Evolutionary conservation across 2,797 vertebrate genomes (phyloP).

Genomic region (Thalassophryne amazonica): DNA sequence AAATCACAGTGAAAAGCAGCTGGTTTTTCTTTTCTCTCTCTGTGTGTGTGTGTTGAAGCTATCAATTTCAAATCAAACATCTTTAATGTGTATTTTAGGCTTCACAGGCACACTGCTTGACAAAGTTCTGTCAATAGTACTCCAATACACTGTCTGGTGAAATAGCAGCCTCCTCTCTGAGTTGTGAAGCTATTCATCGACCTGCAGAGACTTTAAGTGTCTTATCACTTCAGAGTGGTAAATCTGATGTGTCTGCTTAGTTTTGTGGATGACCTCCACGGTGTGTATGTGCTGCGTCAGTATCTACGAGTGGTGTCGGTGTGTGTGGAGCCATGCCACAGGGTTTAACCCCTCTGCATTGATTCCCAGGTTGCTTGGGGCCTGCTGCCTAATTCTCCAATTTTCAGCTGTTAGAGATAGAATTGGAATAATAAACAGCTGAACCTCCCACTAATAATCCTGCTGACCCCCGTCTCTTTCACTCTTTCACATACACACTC

Average conservation of each 20-base stretch:
- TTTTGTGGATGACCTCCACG: conserved; percentile 68
- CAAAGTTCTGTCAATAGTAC: neutral
- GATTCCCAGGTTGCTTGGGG: conserved; percentile 71
- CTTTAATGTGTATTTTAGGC: conserved; percentile 1
- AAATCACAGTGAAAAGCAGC: neutral
- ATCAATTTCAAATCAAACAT: neutral
- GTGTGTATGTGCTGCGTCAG: conserved; percentile 56
- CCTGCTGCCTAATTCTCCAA: conserved; percentile 78
- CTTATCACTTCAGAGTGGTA: conserved; percentile 72
- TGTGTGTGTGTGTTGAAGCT: neutral
- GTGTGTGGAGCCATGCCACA: conserved; percentile 59
- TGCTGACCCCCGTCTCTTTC: conserved; percentile 22
- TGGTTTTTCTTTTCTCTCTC: too few species aligned
- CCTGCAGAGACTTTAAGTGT: conserved; percentile 55
- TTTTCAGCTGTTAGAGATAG: conserved; percentile 86
- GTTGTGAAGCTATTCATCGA: conserved; percentile 53
- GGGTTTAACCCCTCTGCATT: conserved; percentile 75
- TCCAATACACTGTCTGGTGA: too few species aligned
- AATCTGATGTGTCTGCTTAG: conserved; percentile 75
- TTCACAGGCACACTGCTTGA: neutral
- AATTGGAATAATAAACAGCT: conserved; percentile 87
- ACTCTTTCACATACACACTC: conserved; percentile 19
- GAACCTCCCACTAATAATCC: conserved; percentile 81
- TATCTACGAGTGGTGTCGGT: conserved; percentile 55
- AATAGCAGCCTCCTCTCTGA: too few species aligned